Percentiles rank a stretch among this genome's conserved stretches.
These are phyloP conservation scores for Pangasius larnaudii DNA, from an alignment of 2,797 vertebrate species.

Conservation along the genomic window DNA sequence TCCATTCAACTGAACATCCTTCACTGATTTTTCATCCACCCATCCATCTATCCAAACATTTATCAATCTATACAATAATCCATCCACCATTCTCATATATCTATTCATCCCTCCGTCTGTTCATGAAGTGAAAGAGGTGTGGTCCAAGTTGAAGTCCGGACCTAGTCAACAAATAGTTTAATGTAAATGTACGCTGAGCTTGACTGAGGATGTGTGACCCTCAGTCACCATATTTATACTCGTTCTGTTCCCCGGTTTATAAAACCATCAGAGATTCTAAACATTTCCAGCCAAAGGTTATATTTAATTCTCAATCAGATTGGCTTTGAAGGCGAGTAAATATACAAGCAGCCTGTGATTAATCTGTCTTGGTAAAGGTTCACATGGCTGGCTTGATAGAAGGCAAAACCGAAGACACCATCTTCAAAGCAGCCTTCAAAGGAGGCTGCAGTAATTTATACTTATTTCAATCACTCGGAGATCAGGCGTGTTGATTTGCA, in stretches of 20 bases:
- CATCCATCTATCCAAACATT: background rate
- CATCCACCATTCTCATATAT: background rate
- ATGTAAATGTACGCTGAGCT: background rate
- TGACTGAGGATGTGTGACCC: background rate
- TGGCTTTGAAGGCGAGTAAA: slow-evolving; percentile 58
- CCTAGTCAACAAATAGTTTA: background rate
- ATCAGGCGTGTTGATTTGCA: slow-evolving; percentile 56
- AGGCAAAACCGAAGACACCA: slow-evolving; percentile 64
- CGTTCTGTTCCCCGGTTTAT: background rate
- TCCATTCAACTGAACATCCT: background rate
- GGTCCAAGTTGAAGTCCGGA: background rate
- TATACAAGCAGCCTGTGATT: slow-evolving; percentile 61
- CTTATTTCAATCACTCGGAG: slow-evolving; percentile 53
- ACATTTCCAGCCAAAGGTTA: background rate
- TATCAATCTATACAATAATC: background rate
- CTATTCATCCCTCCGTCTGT: background rate
- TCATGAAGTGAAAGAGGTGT: too few relatives aligned
- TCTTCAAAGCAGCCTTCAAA: slow-evolving; percentile 74
- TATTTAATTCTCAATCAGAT: slow-evolving; percentile 56
- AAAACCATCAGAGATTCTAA: background rate
- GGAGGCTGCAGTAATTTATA: slow-evolving; percentile 65
- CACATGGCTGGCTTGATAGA: slow-evolving; percentile 61
- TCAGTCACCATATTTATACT: background rate
- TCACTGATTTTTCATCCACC: background rate
- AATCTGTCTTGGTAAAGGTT: slow-evolving; percentile 62